Percentiles rank a stretch among this genome's conserved stretches.
Evolutionary conservation across 1,140 invertebrate species (phyloP).

Genomic region (Lepidostoma basale): DNA sequence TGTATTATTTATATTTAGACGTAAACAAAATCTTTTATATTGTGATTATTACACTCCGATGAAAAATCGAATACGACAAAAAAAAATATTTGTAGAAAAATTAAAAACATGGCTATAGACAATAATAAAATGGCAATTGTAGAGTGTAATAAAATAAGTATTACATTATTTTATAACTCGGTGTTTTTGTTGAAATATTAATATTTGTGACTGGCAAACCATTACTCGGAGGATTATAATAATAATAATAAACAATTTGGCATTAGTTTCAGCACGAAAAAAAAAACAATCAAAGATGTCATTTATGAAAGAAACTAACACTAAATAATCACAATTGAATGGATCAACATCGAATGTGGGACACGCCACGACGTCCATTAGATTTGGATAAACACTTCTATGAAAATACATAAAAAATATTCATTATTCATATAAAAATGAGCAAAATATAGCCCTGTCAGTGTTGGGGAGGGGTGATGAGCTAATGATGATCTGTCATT

Average conservation of each 20-base stretch:
- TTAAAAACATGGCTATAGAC: conserved; percentile 1
- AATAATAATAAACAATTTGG: conserved; percentile 7
- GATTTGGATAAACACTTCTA: conserved; percentile 10
- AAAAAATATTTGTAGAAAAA: too few relatives aligned
- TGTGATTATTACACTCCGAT: too few relatives aligned
- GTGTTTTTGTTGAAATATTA: too few relatives aligned
- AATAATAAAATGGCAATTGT: neutral
- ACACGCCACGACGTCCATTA: neutral
- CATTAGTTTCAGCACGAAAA: conserved; percentile 15
- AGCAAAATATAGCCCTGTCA: conserved; percentile 29
- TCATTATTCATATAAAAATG: conserved; percentile 24
- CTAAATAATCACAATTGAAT: conserved; percentile 27
- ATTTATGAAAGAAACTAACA: conserved; percentile 13
- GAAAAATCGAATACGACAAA: too few relatives aligned
- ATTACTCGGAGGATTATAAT: neutral
- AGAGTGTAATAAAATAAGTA: too few relatives aligned
- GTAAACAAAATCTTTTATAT: too few relatives aligned
- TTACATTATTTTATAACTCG: too few relatives aligned
- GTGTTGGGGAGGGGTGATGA: conserved; percentile 22
- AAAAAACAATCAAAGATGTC: neutral
- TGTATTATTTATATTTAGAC: conserved; percentile 2
- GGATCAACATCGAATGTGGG: neutral
- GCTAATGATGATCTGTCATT: conserved; percentile 10
- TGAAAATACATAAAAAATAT: conserved; percentile 30
- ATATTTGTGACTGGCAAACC: neutral